Evolutionary conservation across 2,113 vertebrate species (phyloP).

Genomic region (Genyomyrus donnyi): DNA sequence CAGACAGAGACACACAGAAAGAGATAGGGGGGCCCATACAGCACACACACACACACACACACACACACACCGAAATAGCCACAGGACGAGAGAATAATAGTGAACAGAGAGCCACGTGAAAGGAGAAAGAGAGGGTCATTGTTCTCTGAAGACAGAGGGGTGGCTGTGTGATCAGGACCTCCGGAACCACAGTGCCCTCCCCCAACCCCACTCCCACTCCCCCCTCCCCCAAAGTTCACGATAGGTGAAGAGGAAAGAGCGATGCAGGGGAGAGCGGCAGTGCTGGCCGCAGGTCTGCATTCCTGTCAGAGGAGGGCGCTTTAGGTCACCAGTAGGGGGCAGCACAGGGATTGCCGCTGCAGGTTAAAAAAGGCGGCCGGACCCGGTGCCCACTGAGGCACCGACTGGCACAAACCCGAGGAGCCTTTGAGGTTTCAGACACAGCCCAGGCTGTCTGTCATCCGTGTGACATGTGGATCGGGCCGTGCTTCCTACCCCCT

Average conservation of each 20-base stretch:
- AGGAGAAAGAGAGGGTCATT: constrained; percentile 41
- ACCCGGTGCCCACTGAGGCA: background rate
- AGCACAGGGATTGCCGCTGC: background rate
- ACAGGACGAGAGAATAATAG: constrained; percentile 10
- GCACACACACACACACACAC: background rate
- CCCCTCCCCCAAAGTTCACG: constrained; percentile 29
- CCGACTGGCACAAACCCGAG: background rate
- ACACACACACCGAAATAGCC: background rate
- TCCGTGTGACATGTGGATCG: background rate
- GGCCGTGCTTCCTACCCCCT: background rate
- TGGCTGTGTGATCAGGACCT: constrained; percentile 52
- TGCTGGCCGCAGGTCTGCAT: background rate
- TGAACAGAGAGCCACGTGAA: constrained; percentile 19
- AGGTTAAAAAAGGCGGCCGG: background rate
- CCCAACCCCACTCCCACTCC: constrained; percentile 27
- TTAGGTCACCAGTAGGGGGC: constrained; percentile 4
- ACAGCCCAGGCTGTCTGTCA: background rate
- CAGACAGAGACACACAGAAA: background rate
- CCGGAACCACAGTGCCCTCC: constrained; percentile 47
- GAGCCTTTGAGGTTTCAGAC: background rate
- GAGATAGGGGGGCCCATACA: background rate
- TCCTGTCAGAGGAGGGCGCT: constrained; percentile 18
- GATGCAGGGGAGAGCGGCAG: constrained; percentile 19
- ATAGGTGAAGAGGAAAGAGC: background rate
- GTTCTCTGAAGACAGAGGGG: constrained; percentile 57